Evolutionary conservation across 2,888 invertebrate genomes (phyloP), one percentile per base, ranked within the genome.

Genomic region (Cerastoderma edule): DNA sequence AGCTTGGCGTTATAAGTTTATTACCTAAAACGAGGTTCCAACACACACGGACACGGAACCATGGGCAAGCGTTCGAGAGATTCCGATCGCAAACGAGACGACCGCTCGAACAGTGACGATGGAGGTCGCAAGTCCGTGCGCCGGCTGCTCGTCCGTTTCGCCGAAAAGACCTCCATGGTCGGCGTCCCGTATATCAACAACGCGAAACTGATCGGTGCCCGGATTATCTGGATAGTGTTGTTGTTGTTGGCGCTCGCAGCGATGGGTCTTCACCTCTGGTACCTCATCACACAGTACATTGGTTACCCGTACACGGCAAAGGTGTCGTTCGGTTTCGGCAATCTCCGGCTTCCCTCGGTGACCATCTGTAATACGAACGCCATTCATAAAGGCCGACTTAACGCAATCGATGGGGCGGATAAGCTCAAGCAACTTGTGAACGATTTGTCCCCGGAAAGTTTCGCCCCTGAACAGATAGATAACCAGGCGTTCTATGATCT

Each of bases 81-180:
- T 24, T 24, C 27, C 2, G 60, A 60, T 39, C 39, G 16, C 24
- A 22, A 27, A 19, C 10, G 8, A 24, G 60, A 60, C 10, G 60
- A 60, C 27, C 35, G 27, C 35, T 57, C 57, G 19, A 22, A 57
- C n/a, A 13, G 24, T 10, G n/a, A n/a, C n/a, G n/a, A n/a, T n/a
- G n/a, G n/a, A n/a, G 8, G 33, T 1, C 22, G 39, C 60, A 60
- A 60, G 39, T 33, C 60, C 8, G 82, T 87, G 54, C 64, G 67
- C 24, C 71, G 84, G 0, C 67, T 86, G 0, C 50, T 83, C 13
- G 71, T 33, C 1, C 73, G 85, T 8, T 87, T 86, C 68, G 85
- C 88, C 0, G 87, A 87, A 64, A 82, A 85, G 53, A 86, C 87
- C 0, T 88, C 88, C 6, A 85, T 86, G 87, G 84, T 84, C 63